Evolutionary conservation across 2,888 invertebrate genomes (phyloP).

Genomic region (Agapostemon virescens): DNA sequence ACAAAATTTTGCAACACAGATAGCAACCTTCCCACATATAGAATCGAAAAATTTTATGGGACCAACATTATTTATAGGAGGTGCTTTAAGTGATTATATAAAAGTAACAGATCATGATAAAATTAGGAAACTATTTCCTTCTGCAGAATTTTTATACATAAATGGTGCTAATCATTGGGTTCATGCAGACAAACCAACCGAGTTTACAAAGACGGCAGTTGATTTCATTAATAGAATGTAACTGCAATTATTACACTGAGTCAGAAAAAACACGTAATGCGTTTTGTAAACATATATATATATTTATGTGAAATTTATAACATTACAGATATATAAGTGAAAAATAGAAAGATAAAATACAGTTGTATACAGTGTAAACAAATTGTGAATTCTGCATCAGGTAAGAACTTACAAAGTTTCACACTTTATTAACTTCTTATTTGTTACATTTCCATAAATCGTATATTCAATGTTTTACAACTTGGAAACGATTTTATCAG

Average conservation of each 20-base stretch:
- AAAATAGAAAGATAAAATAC: slow-evolving; percentile 49
- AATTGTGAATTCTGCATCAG: slow-evolving; percentile 36
- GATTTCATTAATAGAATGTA: slow-evolving; percentile 82
- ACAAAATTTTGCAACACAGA: slow-evolving; percentile 84
- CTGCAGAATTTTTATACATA: slow-evolving; percentile 86
- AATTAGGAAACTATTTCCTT: slow-evolving; percentile 88
- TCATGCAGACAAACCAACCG: slow-evolving; percentile 93
- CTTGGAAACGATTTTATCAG: slow-evolving; percentile 37
- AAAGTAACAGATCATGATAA: slow-evolving; percentile 83
- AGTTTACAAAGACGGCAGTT: slow-evolving; percentile 86
- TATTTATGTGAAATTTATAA: slow-evolving; percentile 62
- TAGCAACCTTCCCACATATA: slow-evolving; percentile 85
- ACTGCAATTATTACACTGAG: slow-evolving; percentile 27
- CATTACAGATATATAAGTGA: slow-evolving; percentile 53
- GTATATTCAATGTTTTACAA: slow-evolving; percentile 30
- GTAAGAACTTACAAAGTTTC: slow-evolving; percentile 39
- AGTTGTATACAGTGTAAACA: slow-evolving; percentile 48
- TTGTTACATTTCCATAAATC: slow-evolving; percentile 26
- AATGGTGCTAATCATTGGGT: slow-evolving; percentile 95
- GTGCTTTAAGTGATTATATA: slow-evolving; percentile 91
- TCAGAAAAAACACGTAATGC: slow-evolving; percentile 38
- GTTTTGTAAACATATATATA: slow-evolving; percentile 66
- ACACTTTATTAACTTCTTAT: slow-evolving; percentile 31
- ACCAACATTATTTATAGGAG: slow-evolving; percentile 92
- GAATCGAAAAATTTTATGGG: slow-evolving; percentile 82